These are phyloP conservation scores for Podilymbus podiceps DNA, from an alignment of 2,113 vertebrate species.

Conservation along the genomic window DNA sequence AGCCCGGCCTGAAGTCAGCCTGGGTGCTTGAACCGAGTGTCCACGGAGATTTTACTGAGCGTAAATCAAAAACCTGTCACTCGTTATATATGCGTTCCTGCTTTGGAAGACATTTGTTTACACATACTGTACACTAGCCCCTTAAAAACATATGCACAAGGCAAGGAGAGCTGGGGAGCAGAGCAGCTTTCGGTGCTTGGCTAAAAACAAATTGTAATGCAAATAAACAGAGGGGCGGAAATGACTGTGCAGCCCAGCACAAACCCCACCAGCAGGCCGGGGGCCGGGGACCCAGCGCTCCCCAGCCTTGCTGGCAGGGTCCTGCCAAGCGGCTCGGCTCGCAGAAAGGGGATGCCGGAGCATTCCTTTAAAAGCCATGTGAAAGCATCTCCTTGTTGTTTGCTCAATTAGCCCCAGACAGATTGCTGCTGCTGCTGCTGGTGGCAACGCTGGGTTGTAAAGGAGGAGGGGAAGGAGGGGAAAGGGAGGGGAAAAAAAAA, in stretches of 20 bases:
- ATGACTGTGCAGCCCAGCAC: slow-evolving; percentile 35
- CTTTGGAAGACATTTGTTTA: slow-evolving; percentile 53
- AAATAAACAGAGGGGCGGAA: slow-evolving; percentile 59
- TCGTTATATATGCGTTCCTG: slow-evolving; percentile 28
- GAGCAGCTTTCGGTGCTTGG: slow-evolving; percentile 16
- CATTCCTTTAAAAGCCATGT: slow-evolving; percentile 63
- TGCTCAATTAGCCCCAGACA: slow-evolving; percentile 74
- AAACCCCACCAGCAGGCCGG: slow-evolving; percentile 19
- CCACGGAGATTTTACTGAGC: neutral
- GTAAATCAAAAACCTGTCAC: slow-evolving; percentile 59
- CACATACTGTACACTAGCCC: slow-evolving; percentile 16
- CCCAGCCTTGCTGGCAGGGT: slow-evolving; percentile 60
- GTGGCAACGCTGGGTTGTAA: slow-evolving; percentile 69
- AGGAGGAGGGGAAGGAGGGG: slow-evolving; percentile 71
- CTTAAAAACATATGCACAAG: slow-evolving; percentile 19
- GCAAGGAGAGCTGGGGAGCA: neutral
- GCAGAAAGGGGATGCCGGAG: slow-evolving; percentile 60
- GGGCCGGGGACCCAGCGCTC: slow-evolving; percentile 25
- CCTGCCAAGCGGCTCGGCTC: slow-evolving; percentile 40
- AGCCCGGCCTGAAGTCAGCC: slow-evolving; percentile 42
- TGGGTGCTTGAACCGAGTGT: slow-evolving; percentile 4
- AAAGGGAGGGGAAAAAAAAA: slow-evolving; percentile 1
- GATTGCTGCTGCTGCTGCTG: slow-evolving; percentile 75
- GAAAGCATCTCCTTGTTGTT: slow-evolving; percentile 75
- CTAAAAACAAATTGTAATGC: slow-evolving; percentile 56